Base-by-base conservation (phyloP, 1,140 invertebrate genomes). In the Penaeus vannamei region DNA sequence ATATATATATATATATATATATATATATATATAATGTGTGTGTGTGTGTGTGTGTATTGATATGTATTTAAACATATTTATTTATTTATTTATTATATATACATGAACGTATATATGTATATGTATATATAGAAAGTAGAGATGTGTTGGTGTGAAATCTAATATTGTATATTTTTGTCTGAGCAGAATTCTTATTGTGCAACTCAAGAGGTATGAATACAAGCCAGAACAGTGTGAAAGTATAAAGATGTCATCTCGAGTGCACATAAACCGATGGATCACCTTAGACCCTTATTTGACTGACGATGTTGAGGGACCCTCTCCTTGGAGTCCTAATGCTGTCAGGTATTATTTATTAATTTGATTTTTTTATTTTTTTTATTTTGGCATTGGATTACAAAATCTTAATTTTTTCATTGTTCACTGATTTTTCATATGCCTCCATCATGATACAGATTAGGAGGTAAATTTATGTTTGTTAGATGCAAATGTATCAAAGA, bases 121-220 rank as follows among this genome's bases (percentile, higher is more conserved):
- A n/a, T 46, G 42, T 3, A 46, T 46, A 5, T 10, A 46, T 46
- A 53, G 12, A 17, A 53, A 53, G 17, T 14, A 10, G 53, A 17
- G 53, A 14, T 53, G 10, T 53, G 12, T 53, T 53, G 10, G 14
- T 53, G 17, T 53, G 53, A 53, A 42, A 12, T 53, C 17, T 82
- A 12, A 82, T 0, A 14, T 89, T 46, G 14, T 22, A 17, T 26
- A 59, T 77, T 85, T 76, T 84, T 62, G 85, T 88, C 17, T 10
- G 66, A 3, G 2, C 83, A 91, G 91, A 69, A 89, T 90, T 53
- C 84, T 91, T 46, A 91, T 91, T 23, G 69, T 91, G 14, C 91
- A 91, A 76, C 80, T 91, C 22, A 91, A 91, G 53, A 66, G 91
- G n/a, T 91, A 91, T 46, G 86, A 89, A 29, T 91, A 84, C 76